A percentile compares a stretch with the other conserved stretches of the same genome.
These are phyloP conservation scores for Resseliella maxima DNA, from an alignment of 2,888 invertebrate genomes.

Conservation along the genomic window DNA sequence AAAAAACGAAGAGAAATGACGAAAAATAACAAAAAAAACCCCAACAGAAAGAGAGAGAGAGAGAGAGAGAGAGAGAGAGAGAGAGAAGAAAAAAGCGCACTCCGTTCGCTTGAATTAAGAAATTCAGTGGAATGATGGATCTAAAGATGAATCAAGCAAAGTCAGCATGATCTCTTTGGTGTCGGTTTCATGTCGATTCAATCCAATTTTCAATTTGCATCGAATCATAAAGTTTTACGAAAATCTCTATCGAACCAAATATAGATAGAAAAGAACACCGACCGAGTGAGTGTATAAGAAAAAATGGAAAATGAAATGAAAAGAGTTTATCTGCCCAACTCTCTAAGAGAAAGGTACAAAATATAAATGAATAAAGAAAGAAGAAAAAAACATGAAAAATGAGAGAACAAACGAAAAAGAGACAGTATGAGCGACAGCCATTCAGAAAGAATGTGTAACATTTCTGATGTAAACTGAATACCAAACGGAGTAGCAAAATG, in stretches of 20 bases:
- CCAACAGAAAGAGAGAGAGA: no score
- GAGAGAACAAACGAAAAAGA: background rate
- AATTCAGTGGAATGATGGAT: background rate
- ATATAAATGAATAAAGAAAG: background rate
- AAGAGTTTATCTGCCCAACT: no score
- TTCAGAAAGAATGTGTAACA: no score
- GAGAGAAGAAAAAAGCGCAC: no score
- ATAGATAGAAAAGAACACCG: background rate
- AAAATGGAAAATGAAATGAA: no score
- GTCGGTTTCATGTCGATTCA: constrained; percentile 6
- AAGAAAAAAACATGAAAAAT: no score
- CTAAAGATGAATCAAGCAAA: background rate
- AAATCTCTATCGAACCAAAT: background rate
- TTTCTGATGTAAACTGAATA: background rate
- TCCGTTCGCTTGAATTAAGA: background rate
- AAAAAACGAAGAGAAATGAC: background rate
- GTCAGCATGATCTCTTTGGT: constrained; percentile 17
- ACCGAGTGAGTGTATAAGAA: no score
- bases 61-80: no score
- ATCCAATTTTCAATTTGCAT: constrained; percentile 48
- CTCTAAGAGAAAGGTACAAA: no score
- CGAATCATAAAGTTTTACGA: background rate
- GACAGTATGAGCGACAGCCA: background rate
- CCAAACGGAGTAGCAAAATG: no score
- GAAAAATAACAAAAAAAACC: background rate